Percentiles rank a stretch among this genome's conserved stretches.
These are phyloP conservation scores for Anser cygnoides DNA, from an alignment of 2,113 vertebrate species.

Conservation along the genomic window DNA sequence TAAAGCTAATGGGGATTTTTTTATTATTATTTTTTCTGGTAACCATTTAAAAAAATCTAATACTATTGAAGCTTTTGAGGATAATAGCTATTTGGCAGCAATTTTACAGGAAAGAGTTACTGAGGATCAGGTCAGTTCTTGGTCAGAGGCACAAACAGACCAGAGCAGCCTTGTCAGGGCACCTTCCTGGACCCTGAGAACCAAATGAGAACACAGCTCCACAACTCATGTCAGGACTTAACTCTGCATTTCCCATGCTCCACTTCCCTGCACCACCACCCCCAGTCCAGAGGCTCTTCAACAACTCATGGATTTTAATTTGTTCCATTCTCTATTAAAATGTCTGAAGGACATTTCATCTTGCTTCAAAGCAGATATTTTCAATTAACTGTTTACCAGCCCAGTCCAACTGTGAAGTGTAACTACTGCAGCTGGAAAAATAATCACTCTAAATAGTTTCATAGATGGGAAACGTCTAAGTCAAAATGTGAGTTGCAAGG, in stretches of 20 bases:
- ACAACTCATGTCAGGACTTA: neutral
- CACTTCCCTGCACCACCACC: neutral
- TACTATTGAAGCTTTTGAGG: neutral
- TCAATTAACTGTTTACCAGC: conserved; percentile 58
- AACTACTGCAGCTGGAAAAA: conserved; percentile 18
- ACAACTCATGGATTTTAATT: neutral
- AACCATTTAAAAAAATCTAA: neutral
- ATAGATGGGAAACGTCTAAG: conserved; percentile 25
- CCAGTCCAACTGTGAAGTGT: conserved; percentile 9
- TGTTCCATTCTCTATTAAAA: neutral
- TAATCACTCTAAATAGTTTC: conserved; percentile 30
- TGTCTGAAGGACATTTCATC: conserved; percentile 7
- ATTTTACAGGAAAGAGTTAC: neutral
- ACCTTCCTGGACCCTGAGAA: neutral
- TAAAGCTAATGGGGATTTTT: neutral
- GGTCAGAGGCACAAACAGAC: neutral
- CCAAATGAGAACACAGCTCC: neutral
- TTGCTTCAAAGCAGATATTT: conserved; percentile 34
- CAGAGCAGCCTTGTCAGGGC: neutral
- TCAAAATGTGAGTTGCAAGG: conserved; percentile 5
- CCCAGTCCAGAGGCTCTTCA: neutral
- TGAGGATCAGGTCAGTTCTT: neutral
- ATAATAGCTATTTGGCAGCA: neutral
- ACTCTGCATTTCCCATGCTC: neutral
- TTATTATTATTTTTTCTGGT: neutral